Percentiles rank a stretch among this genome's conserved stretches.
Evolutionary conservation across 2,888 invertebrate genomes (phyloP).

Genomic region (Micropterix aruncella): DNA sequence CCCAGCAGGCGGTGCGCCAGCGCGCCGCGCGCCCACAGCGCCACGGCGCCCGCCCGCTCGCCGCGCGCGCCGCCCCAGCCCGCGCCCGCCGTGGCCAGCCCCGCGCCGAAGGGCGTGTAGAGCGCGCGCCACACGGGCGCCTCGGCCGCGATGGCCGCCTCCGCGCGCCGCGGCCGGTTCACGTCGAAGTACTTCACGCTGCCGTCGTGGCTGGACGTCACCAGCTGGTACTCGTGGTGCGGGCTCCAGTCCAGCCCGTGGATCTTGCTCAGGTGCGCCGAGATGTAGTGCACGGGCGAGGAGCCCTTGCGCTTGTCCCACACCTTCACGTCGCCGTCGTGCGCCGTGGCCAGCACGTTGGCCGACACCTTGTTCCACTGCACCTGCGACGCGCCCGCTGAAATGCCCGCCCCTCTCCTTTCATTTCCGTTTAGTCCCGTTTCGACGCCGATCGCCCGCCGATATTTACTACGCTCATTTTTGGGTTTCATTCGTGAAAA

Average conservation of each 20-base stretch:
- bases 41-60: slow-evolving; percentile 52
- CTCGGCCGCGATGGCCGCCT: slow-evolving; percentile 70
- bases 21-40: slow-evolving; percentile 39
- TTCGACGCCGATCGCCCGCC: too few species aligned
- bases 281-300: slow-evolving; percentile 81
- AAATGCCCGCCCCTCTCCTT: too few species aligned
- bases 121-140: slow-evolving; percentile 89
- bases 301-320: slow-evolving; percentile 89
- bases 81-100: slow-evolving; percentile 81
- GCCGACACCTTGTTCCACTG: slow-evolving; percentile 82
- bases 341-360: slow-evolving; percentile 81
- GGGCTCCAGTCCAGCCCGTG: slow-evolving; percentile 93
- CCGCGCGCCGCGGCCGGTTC: slow-evolving; percentile 69
- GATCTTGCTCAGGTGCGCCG: slow-evolving; percentile 80
- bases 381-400: slow-evolving; percentile 85
- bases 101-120: slow-evolving; percentile 88
- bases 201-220: slow-evolving; percentile 90
- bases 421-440: too few species aligned
- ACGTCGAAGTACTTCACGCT: slow-evolving; percentile 92
- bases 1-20: slow-evolving; percentile 88
- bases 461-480: too few species aligned
- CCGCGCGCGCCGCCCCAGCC: slow-evolving; percentile 76
- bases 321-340: slow-evolving; percentile 89
- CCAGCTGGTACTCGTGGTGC: slow-evolving; percentile 67
- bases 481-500: too few species aligned